Conservation (phyloP, 2,113 vertebrate genomes). For the Rhynchopsitta pachyrhyncha region DNA sequence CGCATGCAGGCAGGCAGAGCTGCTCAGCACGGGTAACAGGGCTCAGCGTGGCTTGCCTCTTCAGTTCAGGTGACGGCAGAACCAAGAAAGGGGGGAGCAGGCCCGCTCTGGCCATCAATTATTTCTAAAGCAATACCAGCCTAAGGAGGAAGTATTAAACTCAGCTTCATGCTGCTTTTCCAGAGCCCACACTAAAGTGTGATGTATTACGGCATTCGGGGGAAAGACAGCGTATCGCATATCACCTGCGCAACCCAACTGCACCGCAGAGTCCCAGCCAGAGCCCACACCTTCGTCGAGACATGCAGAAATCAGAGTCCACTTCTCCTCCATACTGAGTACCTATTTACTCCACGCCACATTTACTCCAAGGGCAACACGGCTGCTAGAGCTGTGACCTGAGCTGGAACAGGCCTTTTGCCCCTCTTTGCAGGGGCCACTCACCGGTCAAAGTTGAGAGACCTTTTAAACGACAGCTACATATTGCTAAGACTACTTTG, state of each 20-base stretch:
- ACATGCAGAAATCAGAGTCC: background rate
- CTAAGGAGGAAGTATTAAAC: conserved; percentile 3
- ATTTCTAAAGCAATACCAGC: background rate
- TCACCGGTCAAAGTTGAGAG: background rate
- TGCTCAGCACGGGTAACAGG: background rate
- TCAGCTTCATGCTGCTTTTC: background rate
- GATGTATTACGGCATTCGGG: background rate
- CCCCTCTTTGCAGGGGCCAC: background rate
- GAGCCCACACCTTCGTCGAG: background rate
- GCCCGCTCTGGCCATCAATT: background rate
- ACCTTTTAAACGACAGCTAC: background rate
- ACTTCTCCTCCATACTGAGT: background rate
- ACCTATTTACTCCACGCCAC: background rate
- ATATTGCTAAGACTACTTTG: background rate
- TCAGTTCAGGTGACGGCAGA: background rate
- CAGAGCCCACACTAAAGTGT: background rate
- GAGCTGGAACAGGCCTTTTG: background rate
- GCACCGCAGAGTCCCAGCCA: background rate
- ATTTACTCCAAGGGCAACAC: background rate
- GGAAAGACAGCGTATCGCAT: background rate
- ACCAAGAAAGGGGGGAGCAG: background rate
- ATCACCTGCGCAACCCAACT: background rate
- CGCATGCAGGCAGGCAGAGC: background rate
- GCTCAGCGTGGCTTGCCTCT: background rate
- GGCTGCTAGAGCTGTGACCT: background rate